Base-by-base conservation (phyloP, 2,113 vertebrate genomes). In the Melanostigma gelatinosum region DNA sequence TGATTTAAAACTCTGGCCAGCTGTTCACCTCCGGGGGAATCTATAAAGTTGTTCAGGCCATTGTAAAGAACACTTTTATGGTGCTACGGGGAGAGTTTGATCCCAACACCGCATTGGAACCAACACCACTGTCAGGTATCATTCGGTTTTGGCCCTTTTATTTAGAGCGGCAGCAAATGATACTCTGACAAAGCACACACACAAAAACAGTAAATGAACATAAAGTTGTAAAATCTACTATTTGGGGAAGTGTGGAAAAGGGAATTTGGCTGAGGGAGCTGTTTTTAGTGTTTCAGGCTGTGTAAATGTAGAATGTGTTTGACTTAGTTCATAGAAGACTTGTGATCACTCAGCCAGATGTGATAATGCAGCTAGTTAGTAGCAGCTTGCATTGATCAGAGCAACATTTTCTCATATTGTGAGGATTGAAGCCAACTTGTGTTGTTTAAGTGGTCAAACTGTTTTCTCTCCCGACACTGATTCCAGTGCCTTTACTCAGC, bases 41-140 rank as follows among this genome's bases (percentile, higher is more conserved):
- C 89, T 89, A 88, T 92, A 90, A 93, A 90, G 68, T 86, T 84
- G 89, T 90, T 92, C 76, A 75, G 85, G 77, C 85, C 85, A 77
- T 86, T 92, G 83, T 93, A 92, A 93, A 93, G 91, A 90, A 92
- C 70, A 79, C 75, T 82, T 93, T 92, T 88, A 92, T 82, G 83
- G 79, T 29, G 4, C 87, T 77, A 73, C 38, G 44, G 89, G 85
- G 85, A 85, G 82, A 79, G 85, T 79, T 89, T 87, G 87, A 85
- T 85, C 80, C 84, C 60, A 27, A 84, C 85, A 89, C 89, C 75
- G 86, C 89, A 64, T 65, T 67, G 87, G 77, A 84, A 83, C 70
- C 86, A 77, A 75, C 88, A 60, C 68, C 61, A n/a, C 80, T 69
- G 86, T 75, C 83, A 24, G 82, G 68, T 80, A 85, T 87, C 76